Evolutionary conservation across 2,113 vertebrate species (phyloP).

Genomic region (Otocyon megalotis): DNA sequence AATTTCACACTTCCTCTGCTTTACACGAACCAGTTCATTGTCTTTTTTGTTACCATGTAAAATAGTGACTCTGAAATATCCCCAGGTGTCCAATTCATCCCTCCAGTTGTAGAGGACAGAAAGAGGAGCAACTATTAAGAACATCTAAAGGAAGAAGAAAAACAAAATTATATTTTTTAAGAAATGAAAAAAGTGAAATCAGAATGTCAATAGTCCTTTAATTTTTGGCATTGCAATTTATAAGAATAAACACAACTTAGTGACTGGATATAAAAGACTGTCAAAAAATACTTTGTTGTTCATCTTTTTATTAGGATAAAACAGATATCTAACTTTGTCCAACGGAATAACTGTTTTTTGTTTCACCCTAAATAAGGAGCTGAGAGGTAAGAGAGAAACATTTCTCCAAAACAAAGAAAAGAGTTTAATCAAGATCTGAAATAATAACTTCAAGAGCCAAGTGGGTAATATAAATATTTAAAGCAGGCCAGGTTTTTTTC

Average conservation of each 20-base stretch:
- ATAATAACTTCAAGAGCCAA: background rate
- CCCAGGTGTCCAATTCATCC: slow-evolving; percentile 97
- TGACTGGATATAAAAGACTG: background rate
- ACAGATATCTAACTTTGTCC: background rate
- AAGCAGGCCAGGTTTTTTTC: background rate
- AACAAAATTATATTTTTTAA: background rate
- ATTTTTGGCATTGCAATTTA: background rate
- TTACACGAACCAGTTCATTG: slow-evolving; percentile 91
- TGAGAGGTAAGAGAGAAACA: slow-evolving; percentile 20
- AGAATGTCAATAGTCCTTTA: background rate
- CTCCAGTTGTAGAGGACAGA: slow-evolving; percentile 99
- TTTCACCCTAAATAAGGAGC: background rate
- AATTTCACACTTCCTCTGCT: slow-evolving; percentile 93
- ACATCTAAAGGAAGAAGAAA: slow-evolving; percentile 87
- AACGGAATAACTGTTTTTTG: background rate
- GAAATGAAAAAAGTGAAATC: slow-evolving; percentile 43
- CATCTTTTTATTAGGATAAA: slow-evolving; percentile 42
- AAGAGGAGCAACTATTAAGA: slow-evolving; percentile 96
- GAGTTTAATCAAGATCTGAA: background rate
- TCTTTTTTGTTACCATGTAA: slow-evolving; percentile 95
- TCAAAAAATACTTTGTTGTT: background rate
- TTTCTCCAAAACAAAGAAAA: background rate
- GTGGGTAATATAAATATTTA: background rate
- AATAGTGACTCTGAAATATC: slow-evolving; percentile 93
- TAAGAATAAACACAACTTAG: background rate